Conservation (phyloP, 1,140 invertebrate species). For the Drosophila prosaltans region DNA sequence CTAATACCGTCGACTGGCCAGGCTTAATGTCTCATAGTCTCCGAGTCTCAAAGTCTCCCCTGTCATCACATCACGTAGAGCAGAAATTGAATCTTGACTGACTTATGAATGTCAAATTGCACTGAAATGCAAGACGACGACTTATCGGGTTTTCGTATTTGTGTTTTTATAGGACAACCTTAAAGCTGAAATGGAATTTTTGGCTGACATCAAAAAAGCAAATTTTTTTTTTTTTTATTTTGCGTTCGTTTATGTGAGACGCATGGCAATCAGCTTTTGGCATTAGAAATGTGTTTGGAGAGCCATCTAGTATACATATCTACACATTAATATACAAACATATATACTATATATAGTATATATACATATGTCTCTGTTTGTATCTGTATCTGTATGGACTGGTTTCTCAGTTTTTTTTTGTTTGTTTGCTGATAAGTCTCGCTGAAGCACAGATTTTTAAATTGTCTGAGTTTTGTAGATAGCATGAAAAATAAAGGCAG, state of each 20-base stretch:
- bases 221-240: conserved; percentile 37
- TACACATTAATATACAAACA: background rate
- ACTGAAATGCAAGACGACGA: conserved; percentile 48
- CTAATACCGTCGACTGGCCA: conserved; percentile 25
- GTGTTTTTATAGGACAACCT: conserved; percentile 11
- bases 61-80: conserved; percentile 36
- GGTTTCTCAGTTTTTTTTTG: conserved; percentile 22
- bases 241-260: conserved; percentile 38
- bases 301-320: conserved; percentile 42
- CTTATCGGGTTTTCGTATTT: conserved; percentile 17
- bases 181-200: conserved; percentile 33
- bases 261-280: conserved; percentile 51
- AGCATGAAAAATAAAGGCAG: background rate
- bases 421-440: conserved; percentile 43
- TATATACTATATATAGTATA: background rate
- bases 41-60: conserved; percentile 6
- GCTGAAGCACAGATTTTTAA: background rate
- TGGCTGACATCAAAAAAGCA: conserved; percentile 24
- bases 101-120: conserved; percentile 50
- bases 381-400: background rate
- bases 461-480: conserved; percentile 47
- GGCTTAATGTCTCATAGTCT: background rate
- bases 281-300: conserved; percentile 57
- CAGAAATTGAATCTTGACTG: conserved; percentile 26
- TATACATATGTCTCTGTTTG: conserved; percentile 2